Base-by-base conservation (phyloP, 1,140 invertebrate species). In the Andricus grossulariae region DNA sequence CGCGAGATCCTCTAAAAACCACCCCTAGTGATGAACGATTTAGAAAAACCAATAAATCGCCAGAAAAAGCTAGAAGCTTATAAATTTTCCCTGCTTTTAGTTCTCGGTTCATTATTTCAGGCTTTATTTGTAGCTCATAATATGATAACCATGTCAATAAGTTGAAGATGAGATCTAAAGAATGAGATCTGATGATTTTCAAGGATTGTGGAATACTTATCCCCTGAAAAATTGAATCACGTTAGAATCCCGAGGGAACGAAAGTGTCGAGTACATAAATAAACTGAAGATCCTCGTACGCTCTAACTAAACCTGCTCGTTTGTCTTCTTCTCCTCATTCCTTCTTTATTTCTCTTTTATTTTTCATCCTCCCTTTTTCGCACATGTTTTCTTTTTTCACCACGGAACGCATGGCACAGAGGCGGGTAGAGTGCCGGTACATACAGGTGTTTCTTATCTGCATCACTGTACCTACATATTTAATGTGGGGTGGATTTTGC, bases 361-460 rank as follows among this genome's bases (percentile, higher is more conserved):
- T 74, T n/a, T 72, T n/a, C 45, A 45, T 45, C 66, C 50, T 82
- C 71, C 52, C 77, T 55, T 54, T 71, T 54, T 39, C 6, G 77
- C 66, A n/a, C 71, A 71, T 74, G 39, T 73, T 50, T 16, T 21
- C 75, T 79, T 74, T 80, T 80, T 75, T 73, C 45, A 60, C 77
- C 72, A 79, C 45, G 45, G 60, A 78, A 74, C 82, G 74, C 72
- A 76, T 78, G 82, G 82, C 78, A 73, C 79, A 82, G 72, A 70
- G 80, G 77, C 71, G 66, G 72, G 79, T 82, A 77, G 25, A 79
- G 73, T 76, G 75, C 79, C 77, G 75, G 80, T 80, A 78, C 80
- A 80, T 86, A 85, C 85, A 86, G 85, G 82, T 86, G 84, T 82
- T 84, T 77, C 82, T 83, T 86, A 86, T 86, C 83, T 84, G 80